These are phyloP conservation scores for Cheilosia urbana DNA, from an alignment of 2,888 invertebrate genomes.

Conservation along the genomic window DNA sequence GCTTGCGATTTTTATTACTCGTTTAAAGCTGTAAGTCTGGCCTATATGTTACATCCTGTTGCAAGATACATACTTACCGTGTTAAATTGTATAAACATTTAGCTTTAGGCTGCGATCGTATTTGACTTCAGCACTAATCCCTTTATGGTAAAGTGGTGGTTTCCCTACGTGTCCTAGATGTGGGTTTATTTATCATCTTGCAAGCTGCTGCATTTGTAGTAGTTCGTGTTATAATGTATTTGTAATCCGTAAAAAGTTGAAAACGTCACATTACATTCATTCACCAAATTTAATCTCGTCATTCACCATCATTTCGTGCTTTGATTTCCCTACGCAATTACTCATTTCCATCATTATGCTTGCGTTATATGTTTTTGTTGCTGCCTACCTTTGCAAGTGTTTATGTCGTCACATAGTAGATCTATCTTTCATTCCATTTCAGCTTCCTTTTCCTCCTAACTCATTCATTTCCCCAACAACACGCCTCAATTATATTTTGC, in stretches of 20 bases:
- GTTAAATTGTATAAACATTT: no score
- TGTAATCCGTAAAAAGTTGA: not conserved
- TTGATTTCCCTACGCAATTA: not conserved
- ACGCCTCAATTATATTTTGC: not conserved
- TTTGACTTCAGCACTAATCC: no score
- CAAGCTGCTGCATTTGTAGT: no score
- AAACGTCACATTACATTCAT: not conserved
- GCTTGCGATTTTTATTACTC: no score
- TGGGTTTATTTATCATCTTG: no score
- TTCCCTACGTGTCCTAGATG: no score
- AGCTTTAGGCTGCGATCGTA: no score
- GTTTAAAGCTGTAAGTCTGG: no score
- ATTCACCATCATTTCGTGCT: not conserved
- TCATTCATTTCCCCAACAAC: not conserved
- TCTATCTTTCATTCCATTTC: conserved; percentile 4
- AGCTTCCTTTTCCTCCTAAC: not conserved
- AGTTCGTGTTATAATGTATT: no score
- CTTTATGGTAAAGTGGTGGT: no score
- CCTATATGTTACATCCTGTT: no score
- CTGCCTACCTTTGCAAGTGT: not conserved
- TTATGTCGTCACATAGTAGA: not conserved
- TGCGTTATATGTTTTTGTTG: not conserved
- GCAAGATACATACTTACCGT: no score
- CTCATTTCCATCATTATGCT: not conserved
- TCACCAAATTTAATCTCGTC: not conserved